These are phyloP conservation scores for Ophioninae sp. DNA, from an alignment of 2,888 invertebrate species.

Conservation along the genomic window DNA sequence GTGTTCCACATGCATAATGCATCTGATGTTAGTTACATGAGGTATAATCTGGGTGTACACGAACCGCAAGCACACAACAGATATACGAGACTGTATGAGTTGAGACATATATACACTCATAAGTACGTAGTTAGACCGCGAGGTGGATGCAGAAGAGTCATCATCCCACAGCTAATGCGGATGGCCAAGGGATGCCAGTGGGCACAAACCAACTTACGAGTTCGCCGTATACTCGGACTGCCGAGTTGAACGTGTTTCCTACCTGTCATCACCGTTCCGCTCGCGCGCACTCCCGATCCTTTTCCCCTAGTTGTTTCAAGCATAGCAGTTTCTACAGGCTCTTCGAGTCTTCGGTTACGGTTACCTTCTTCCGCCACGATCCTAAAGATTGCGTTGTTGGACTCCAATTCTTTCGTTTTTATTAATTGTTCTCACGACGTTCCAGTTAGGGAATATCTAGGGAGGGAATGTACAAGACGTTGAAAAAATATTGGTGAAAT, in stretches of 20 bases:
- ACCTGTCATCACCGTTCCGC: conserved; percentile 72
- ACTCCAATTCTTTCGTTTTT: too few relatives aligned
- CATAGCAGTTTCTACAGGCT: conserved; percentile 51
- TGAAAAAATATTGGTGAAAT: too few relatives aligned
- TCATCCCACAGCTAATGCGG: conserved; percentile 55
- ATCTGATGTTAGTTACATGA: conserved; percentile 80
- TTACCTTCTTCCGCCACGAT: conserved; percentile 34
- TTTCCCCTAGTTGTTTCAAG: conserved; percentile 36
- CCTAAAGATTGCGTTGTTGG: too few relatives aligned
- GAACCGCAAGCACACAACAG: conserved; percentile 3
- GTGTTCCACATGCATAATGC: conserved; percentile 76
- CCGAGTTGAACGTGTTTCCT: conserved; percentile 68
- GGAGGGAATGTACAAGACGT: too few relatives aligned
- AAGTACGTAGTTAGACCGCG: not conserved
- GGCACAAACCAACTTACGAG: conserved; percentile 52
- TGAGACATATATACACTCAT: not conserved
- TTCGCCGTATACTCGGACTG: conserved; percentile 35
- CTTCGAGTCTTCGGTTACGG: conserved; percentile 54
- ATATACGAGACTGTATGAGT: not conserved
- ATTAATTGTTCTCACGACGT: too few relatives aligned
- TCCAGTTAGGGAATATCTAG: too few relatives aligned
- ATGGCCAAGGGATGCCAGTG: conserved; percentile 52
- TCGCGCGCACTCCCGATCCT: conserved; percentile 49
- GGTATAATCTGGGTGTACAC: conserved; percentile 63
- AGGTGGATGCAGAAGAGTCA: conserved; percentile 68